Evolutionary conservation across 2,888 invertebrate genomes (phyloP), one percentile per base, ranked within the genome.

Genomic region (Empis livida): DNA sequence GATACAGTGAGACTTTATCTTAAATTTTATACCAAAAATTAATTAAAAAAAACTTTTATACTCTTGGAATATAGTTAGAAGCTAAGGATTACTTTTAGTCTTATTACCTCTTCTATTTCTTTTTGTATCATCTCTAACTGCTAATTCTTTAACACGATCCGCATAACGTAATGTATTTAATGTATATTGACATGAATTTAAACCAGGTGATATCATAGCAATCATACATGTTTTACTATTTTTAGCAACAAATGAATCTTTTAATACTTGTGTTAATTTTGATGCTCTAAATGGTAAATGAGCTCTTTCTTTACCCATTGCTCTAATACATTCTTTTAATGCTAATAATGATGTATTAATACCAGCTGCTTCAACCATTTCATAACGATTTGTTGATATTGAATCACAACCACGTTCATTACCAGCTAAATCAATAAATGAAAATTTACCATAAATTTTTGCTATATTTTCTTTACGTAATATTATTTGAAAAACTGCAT

Each of bases 201-300:
- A 78, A 51, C 93, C 92, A 17, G 95, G 95, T 47, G 92, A 93
- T 58, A 96, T 89, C 92, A 94, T 96, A 46, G 95, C 93, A 67
- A 96, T 93, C 95, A 96, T 96, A 72, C 95, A 96, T 20, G 94
- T 95, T 65, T 84, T 81, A 15, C 92, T 90, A 71, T 94, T 94
- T 67, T 92, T 89, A 35, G 94, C 94, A 60, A 95, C 92, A 72
- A 96, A 96, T 42, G 90, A 90, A 74, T 96, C 95, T 56, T 92
- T 77, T 49, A 96, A 73, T 52, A 96, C 94, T 65, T 84, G 86
- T 20, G 94, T 95, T 46, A 95, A 74, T 71, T 95, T 95, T 62
- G 91, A 92, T 49, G 91, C 93, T 59, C 96, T 76, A 75, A 96
- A 96, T 23, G 96, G 95, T 56, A 95, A 73, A 71, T 96, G 94